phyloP scores from a whole-genome alignment of 2,113 vertebrate species.

The Oncorhynchus keta region DNA sequence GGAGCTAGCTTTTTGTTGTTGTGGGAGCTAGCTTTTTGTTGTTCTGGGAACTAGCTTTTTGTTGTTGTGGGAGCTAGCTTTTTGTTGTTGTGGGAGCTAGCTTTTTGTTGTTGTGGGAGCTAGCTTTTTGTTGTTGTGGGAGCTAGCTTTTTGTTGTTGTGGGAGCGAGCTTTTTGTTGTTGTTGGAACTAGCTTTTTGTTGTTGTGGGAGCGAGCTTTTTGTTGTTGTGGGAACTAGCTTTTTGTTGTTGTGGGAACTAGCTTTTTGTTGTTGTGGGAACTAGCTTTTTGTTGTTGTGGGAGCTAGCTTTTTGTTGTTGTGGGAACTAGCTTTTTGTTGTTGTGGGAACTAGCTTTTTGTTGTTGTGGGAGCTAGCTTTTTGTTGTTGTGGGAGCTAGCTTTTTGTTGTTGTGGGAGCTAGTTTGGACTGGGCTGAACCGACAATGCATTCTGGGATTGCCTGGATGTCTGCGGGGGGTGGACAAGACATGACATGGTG shows the following conservation, averaged over 20 bases:
- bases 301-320: conserved; percentile 28
- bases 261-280: conserved; percentile 18
- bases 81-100: conserved; percentile 31
- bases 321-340: conserved; percentile 14
- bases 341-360: conserved; percentile 16
- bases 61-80: conserved; percentile 23
- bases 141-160: conserved; percentile 21
- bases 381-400: conserved; percentile 23
- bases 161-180: conserved; percentile 13
- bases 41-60: conserved; percentile 15
- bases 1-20: conserved; percentile 13
- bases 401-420: conserved; percentile 5
- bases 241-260: conserved; percentile 9
- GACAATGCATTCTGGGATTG: conserved; percentile 43
- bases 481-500: conserved; percentile 34
- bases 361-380: conserved; percentile 16
- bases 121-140: conserved; percentile 3
- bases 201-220: conserved; percentile 23
- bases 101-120: conserved; percentile 2
- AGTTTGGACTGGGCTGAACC: conserved; percentile 44
- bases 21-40: conserved; percentile 16
- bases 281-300: conserved; percentile 12
- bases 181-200: conserved; percentile 27
- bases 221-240: conserved; percentile 15
- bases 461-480: conserved; percentile 45